Evolutionary conservation across 2,113 vertebrate genomes (phyloP), one percentile per base, ranked within the genome.

Genomic region (Gopherus flavomarginatus): DNA sequence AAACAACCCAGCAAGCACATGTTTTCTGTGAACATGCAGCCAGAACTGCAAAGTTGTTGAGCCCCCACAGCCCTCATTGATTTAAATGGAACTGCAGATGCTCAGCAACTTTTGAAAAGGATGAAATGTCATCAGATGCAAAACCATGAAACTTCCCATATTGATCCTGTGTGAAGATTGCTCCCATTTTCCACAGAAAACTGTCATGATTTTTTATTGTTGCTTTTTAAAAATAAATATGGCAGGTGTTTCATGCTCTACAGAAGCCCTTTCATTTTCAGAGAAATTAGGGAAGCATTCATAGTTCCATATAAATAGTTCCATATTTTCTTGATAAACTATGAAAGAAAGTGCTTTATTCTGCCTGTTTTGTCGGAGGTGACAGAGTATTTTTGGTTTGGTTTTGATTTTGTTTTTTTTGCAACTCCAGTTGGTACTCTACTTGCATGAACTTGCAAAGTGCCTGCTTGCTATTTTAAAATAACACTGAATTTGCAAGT

Each of bases 281-380:
- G 1, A 4, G 21, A 21, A 92, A 56, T 80, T 3, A 49, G 9
- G 6, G n/a, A 42, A 54, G 13, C 22, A 92, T 47, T 78, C 75
- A 14, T 24, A 47, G 42, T 26, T 8, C 3, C 53, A 44, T 69
- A 26, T 87, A 80, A 85, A 42, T 21, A 91, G 31, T 85, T 69
- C 12, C 0, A 56, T 83, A 65, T 81, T 35, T 78, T 95, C 54
- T 52, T 12, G 12, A 2, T 1, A 90, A 93, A 59, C 7, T 16
- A 10, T 27, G 65, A 79, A 1, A 0, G 5, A 42, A 92, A 85
- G 4, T 7, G 44, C 1, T 1, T 0, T 69, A 1, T 35, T 86
- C 1, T 59, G 81, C 13, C 52, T 80, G 2, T 88, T 92, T 95
- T 78, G 0, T 22, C 54, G 10, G 6, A 1, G 87, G 11, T 80